phyloP scores from a whole-genome alignment of 2,113 vertebrate genomes.

The Colinus virginianus region DNA sequence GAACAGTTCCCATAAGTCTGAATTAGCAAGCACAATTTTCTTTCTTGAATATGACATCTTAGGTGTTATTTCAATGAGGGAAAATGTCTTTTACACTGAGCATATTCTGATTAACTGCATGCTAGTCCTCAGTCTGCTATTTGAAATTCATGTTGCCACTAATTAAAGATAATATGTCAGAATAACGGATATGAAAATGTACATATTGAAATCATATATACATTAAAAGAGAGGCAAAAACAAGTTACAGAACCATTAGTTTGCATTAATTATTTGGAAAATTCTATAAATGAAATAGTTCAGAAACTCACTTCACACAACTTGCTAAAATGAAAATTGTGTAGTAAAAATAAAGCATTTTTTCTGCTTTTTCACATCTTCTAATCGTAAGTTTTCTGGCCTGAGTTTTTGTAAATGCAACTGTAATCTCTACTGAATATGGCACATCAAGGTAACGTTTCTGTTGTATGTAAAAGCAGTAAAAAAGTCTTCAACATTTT shows the following conservation, averaged over 20 bases:
- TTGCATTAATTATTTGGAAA: neutral
- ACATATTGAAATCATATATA: neutral
- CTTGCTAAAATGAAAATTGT: neutral
- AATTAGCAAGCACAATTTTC: constrained; percentile 2
- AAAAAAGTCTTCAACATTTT: neutral
- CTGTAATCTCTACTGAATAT: neutral
- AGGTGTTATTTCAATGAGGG: neutral
- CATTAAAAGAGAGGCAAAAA: neutral
- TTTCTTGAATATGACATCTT: constrained; percentile 18
- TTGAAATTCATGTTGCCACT: constrained; percentile 17
- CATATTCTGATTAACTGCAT: neutral
- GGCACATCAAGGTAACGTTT: neutral
- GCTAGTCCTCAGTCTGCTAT: neutral
- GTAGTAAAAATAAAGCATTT: neutral
- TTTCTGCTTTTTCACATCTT: neutral
- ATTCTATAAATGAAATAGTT: neutral
- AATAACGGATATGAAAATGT: constrained; percentile 18
- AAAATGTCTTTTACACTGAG: neutral
- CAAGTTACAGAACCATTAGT: neutral
- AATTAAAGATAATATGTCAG: neutral
- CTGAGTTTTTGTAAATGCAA: neutral
- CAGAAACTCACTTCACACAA: neutral
- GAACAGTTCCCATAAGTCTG: constrained; percentile 31
- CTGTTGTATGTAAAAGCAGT: neutral
- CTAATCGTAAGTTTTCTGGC: neutral